Evolutionary conservation across 2,113 vertebrate species (phyloP), one percentile per base, ranked within the genome.

Genomic region (Girardinichthys multiradiatus): DNA sequence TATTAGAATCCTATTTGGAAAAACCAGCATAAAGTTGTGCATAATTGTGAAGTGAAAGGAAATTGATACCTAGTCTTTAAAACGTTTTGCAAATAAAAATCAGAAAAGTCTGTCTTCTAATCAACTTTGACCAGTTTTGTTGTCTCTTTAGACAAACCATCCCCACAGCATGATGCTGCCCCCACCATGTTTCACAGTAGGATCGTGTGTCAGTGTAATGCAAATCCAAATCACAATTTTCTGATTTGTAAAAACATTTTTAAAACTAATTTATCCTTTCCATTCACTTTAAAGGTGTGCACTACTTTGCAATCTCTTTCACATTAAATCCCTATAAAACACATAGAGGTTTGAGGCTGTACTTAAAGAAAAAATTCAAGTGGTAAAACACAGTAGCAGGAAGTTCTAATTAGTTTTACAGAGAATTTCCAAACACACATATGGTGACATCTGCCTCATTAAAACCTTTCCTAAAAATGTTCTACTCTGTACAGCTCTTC

Each of bases 381-480:
- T n/a, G 19, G 7, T n/a, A n/a, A n/a, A 54, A 54, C 24, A n/a
- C 24, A 10, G 19, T 31, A 28, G 94, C 95, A 96, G 95, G 95
- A 97, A 96, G 95, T 95, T 95, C 93, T 94, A 93, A 95, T 94
- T 94, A 95, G 94, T 94, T 95, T 92, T 96, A 95, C 97, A 95
- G 19, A 54, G 7, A 54, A 54, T 54, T 54, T 54, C 21, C 9
- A 54, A 68, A 82, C 80, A 84, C 79, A 81, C 71, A 83, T 67
- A 83, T 77, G 69, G 65, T 5, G 93, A 94, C 85, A 91, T 93
- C 90, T 93, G 95, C 94, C 97, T 99, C 98, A 98, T 98, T 98
- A 98, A 98, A 98, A 97, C 94, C 95, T 93, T 94, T 97, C 95
- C 95, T 95, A 95, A 95, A 95, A 96, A 96, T 83, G 76, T 95